Base-by-base conservation (phyloP, 2,113 vertebrate species). In the Sarotherodon lohbergeri region DNA sequence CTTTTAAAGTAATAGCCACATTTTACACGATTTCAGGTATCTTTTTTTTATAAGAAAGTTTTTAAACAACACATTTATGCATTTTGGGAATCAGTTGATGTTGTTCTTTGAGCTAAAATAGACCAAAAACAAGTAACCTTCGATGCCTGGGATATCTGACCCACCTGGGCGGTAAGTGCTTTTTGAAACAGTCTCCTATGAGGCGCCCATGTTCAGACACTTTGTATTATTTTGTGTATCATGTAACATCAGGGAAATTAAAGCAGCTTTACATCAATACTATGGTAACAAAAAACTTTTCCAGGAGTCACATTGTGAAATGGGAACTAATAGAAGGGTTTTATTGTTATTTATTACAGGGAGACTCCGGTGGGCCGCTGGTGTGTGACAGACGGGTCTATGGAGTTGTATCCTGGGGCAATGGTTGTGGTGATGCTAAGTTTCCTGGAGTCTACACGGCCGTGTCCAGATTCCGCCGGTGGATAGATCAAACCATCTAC, bases 401-500 rank as follows among this genome's bases (percentile, higher is more conserved):
- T 7, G 97, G 96, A 0, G 82, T 97, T 27, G 97, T 97, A 7
- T 97, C 96, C 41, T 97, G 96, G 97, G 97, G 96, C 6, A 94
- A 96, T 8, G 93, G 94, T 61, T 97, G 96, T 2, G 96, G 95
- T 2, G 93, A 96, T 24, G 88, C 95, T 52, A 90, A 83, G 10
- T 97, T 96, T 86, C 97, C 96, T 0, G 96, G 96, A 7, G 96
- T 97, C 41, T 97, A 97, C 90, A 96, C 96, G 0, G 94, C 95
- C 0, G 96, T 97, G 79, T 94, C 97, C 76, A 94, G 85, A 80
- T 97, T 97, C 80, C 96, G 96, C 32, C 92, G 93, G 3, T 97
- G 97, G 96, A 96, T 97, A n/a, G 96, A 96, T 66, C 94, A 93
- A 86, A 96, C 94, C 59, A 96, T 97, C 90, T 94, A 96, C n/a